Evolutionary conservation across 2,113 vertebrate species (phyloP).

Genomic region (Centrocercus urophasianus): DNA sequence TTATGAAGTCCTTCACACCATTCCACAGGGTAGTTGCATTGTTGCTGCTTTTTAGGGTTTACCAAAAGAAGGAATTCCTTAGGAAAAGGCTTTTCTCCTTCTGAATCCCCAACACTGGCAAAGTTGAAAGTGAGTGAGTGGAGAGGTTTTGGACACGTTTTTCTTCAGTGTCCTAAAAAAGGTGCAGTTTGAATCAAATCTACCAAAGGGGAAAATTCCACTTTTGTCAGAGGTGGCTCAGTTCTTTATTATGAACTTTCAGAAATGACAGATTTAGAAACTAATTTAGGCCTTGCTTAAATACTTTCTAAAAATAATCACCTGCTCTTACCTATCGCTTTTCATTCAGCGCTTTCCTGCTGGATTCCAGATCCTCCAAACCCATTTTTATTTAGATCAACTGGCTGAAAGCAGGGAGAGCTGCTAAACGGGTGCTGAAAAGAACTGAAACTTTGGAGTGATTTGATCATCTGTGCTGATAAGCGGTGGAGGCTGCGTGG

Average conservation of each 20-base stretch:
- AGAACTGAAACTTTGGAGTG: background rate
- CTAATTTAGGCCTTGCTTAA: constrained; percentile 43
- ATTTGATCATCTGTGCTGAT: accelerated
- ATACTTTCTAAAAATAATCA: constrained; percentile 52
- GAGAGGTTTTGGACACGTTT: background rate
- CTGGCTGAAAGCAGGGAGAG: background rate
- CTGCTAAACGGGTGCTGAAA: background rate
- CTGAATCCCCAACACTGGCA: background rate
- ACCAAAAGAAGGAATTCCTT: background rate
- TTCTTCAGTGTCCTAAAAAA: background rate
- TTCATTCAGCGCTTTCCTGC: background rate
- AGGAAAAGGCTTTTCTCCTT: background rate
- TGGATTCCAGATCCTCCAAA: background rate
- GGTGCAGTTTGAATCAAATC: background rate
- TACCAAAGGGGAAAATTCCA: constrained; percentile 30
- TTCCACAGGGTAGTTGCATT: accelerated
- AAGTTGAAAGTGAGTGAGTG: background rate
- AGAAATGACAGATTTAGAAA: constrained; percentile 40
- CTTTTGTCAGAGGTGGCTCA: background rate
- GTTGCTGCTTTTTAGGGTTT: background rate
- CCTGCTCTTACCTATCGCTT: background rate
- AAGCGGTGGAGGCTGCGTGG: background rate
- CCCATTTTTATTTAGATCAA: background rate
- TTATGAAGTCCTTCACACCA: background rate
- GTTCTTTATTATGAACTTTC: background rate